Evolutionary conservation across 1,140 invertebrate species (phyloP).

Genomic region (Diachasma alloeum): DNA sequence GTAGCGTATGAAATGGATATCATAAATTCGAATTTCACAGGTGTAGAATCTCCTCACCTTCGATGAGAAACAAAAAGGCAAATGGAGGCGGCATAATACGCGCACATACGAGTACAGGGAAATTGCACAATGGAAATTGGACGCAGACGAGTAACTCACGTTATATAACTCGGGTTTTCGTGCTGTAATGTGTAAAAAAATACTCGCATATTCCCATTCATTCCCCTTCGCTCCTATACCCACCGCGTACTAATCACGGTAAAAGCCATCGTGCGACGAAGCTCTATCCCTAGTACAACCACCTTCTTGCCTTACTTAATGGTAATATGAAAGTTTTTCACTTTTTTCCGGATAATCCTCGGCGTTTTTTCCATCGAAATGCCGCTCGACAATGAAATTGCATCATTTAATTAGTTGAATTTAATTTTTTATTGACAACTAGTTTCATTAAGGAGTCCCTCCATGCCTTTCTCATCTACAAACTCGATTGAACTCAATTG

Average conservation of each 20-base stretch:
- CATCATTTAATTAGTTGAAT: not conserved
- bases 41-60: not conserved
- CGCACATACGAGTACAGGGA: not conserved
- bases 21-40: not conserved
- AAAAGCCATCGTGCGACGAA: constrained; percentile 41
- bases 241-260: constrained; percentile 48
- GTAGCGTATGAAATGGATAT: not conserved
- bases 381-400: not conserved
- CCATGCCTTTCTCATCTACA: too few relatives aligned
- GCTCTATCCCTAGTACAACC: constrained; percentile 35
- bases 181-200: constrained; percentile 16
- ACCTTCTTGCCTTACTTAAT: constrained; percentile 49
- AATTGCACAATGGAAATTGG: constrained; percentile 1
- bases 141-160: constrained; percentile 2
- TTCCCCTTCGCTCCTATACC: constrained; percentile 18
- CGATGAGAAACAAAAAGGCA: not conserved
- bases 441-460: not conserved
- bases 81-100: not conserved
- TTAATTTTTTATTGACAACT: not conserved
- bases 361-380: not conserved
- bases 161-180: not conserved
- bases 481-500: too few relatives aligned
- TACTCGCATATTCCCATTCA: constrained; percentile 20
- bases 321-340: constrained; percentile 41
- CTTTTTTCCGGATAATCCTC: not conserved